These are phyloP conservation scores for Drosophila mimica DNA, from an alignment of 2,888 invertebrate species.

Conservation along the genomic window DNA sequence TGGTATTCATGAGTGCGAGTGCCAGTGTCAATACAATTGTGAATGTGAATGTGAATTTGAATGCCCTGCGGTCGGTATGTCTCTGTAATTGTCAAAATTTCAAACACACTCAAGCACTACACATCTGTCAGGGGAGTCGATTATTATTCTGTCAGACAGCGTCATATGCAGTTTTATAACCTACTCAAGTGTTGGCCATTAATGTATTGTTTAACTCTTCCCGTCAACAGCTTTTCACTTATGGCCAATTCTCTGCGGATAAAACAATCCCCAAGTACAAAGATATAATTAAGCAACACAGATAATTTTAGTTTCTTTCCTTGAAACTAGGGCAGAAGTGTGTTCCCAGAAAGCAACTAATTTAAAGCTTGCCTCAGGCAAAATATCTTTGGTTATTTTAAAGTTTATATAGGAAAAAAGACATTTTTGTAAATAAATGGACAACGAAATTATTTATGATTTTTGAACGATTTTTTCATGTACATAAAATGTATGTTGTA, in stretches of 20 bases:
- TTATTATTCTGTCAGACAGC: conserved; percentile 5
- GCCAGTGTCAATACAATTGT: neutral
- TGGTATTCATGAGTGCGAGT: conserved; percentile 8
- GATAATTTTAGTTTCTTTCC: neutral
- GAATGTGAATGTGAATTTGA: conserved; percentile 6
- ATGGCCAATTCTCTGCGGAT: neutral
- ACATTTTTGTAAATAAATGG: too few species aligned
- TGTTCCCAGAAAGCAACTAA: too few species aligned
- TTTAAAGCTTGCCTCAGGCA: too few species aligned
- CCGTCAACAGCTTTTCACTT: too few species aligned
- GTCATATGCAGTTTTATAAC: conserved; percentile 6
- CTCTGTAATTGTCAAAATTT: conserved; percentile 43
- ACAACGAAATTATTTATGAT: too few species aligned
- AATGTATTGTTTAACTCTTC: neutral
- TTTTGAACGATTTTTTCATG: too few species aligned
- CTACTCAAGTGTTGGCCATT: neutral
- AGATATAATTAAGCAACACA: neutral
- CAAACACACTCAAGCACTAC: conserved; percentile 12
- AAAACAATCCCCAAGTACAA: neutral
- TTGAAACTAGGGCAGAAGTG: too few species aligned
- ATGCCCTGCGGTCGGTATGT: conserved; percentile 51
- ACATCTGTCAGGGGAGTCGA: conserved; percentile 1
- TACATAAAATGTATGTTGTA: neutral
- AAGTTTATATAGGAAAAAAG: too few species aligned
- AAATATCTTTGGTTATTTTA: too few species aligned